phyloP scores from a whole-genome alignment of 2,888 invertebrate genomes.

The Argynnis bischoffii region DNA sequence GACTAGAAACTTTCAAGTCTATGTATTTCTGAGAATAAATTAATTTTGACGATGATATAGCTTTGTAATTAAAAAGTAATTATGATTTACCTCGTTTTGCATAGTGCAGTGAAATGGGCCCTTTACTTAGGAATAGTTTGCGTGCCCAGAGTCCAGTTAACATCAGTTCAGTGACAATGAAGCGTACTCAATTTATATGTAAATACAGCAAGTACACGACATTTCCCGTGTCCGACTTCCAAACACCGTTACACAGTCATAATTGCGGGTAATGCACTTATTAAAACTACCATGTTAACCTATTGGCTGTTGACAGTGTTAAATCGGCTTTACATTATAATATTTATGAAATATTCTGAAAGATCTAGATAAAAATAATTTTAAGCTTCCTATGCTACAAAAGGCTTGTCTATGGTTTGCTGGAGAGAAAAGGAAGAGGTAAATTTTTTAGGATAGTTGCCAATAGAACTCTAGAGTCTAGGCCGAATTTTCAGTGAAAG shows the following conservation, averaged over 20 bases:
- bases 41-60: no score
- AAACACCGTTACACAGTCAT: conserved; percentile 48
- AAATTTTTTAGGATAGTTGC: no score
- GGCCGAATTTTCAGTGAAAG: no score
- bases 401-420: no score
- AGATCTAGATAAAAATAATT: no score
- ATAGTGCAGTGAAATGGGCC: conserved; percentile 9
- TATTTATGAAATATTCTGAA: no score
- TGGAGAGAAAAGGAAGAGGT: no score
- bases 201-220: conserved; percentile 64
- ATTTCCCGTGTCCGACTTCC: conserved; percentile 44
- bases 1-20: no score
- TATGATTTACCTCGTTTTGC: background rate
- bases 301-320: background rate
- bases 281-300: conserved; percentile 11
- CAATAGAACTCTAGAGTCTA: no score
- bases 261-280: conserved; percentile 33
- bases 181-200: conserved; percentile 69
- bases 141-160: conserved; percentile 60
- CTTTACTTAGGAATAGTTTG: conserved; percentile 35
- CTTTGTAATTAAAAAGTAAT: background rate
- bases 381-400: no score
- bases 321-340: no score
- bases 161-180: conserved; percentile 55
- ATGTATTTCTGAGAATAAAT: no score